Conservation (phyloP, 1,140 invertebrate species). For the Polyergus mexicanus region DNA sequence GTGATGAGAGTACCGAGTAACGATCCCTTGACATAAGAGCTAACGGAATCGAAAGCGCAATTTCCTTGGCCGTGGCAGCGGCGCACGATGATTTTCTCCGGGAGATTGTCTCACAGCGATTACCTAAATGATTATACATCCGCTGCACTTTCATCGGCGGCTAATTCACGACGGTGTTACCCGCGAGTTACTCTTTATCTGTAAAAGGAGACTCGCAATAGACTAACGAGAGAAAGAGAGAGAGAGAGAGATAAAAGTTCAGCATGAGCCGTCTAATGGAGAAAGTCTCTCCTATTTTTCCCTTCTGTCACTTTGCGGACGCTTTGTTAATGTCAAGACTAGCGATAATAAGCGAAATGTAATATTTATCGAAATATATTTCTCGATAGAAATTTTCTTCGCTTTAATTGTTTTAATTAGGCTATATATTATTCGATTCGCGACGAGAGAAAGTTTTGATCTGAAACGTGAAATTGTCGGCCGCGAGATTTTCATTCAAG, state of each 20-base stretch:
- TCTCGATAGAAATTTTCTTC: background rate
- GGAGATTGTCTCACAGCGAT: slow-evolving; percentile 67
- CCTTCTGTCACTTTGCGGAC: background rate
- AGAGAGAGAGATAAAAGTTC: slow-evolving; percentile 14
- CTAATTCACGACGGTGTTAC: slow-evolving; percentile 59
- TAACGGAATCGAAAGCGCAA: slow-evolving; percentile 64
- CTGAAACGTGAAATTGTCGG: slow-evolving; percentile 70
- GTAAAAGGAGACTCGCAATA: slow-evolving; percentile 45
- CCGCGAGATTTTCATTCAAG: slow-evolving; percentile 66
- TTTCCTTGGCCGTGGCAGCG: slow-evolving; percentile 71
- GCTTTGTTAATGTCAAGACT: slow-evolving; percentile 35
- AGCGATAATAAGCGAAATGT: background rate
- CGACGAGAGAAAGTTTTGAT: slow-evolving; percentile 72
- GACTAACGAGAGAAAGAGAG: background rate
- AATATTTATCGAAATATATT: slow-evolving; percentile 23
- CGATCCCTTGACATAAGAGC: slow-evolving; percentile 60
- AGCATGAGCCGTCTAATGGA: slow-evolving; percentile 34
- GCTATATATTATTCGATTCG: background rate
- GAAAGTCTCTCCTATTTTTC: slow-evolving; percentile 50
- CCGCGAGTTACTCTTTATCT: slow-evolving; percentile 68
- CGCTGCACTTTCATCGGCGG: slow-evolving; percentile 74
- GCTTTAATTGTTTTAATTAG: background rate
- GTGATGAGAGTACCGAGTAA: slow-evolving; percentile 28
- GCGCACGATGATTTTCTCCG: slow-evolving; percentile 59
- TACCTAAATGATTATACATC: slow-evolving; percentile 75